Evolutionary conservation across 1,140 invertebrate species (phyloP), one percentile per base, ranked within the genome.

Genomic region (Samia ricini): DNA sequence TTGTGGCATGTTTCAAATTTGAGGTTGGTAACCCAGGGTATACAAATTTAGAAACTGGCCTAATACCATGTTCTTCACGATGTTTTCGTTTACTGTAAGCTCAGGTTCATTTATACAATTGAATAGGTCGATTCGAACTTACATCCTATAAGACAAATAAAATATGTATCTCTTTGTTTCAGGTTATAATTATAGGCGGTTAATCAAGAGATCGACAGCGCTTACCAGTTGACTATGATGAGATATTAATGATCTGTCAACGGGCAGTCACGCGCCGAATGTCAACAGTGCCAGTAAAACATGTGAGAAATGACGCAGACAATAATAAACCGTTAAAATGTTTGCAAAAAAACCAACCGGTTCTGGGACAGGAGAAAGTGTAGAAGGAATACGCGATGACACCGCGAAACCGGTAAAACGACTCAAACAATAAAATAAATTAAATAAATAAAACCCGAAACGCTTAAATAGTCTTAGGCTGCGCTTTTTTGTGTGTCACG

Each of bases 351-450:
- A 22, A 23, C 20, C 18, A 1, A 21, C 20, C 51, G 51, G 20
- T 52, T 86, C 71, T 85, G 82, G 78, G 86, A 89, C 73, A 74
- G 83, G 42, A 80, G 86, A 78, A 87, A 85, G 83, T 62, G 71
- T 52, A 80, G 86, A 77, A 86, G 84, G 82, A 61, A 71, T 52
- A 74, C 74, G 66, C 84, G 83, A 88, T 88, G 86, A 89, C 83
- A 71, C 63, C 71, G 54, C 67, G 59, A 62, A 66, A 77, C 23
- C 71, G 69, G 52, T 74, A 72, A 55, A 71, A 70, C 74, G 75
- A 73, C 56, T 80, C 66, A 81, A 86, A 75, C 85, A 86, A 76
- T 84, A 83, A 85, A 74, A 74, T n/a, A 15, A 22, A n/a, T 48
- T n/a, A 12, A 42, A 36, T 7, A 36, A 42, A 42, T 15, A 42